Conservation (phyloP, 1,140 invertebrate species). For the Propsilocerus akamusi region DNA sequence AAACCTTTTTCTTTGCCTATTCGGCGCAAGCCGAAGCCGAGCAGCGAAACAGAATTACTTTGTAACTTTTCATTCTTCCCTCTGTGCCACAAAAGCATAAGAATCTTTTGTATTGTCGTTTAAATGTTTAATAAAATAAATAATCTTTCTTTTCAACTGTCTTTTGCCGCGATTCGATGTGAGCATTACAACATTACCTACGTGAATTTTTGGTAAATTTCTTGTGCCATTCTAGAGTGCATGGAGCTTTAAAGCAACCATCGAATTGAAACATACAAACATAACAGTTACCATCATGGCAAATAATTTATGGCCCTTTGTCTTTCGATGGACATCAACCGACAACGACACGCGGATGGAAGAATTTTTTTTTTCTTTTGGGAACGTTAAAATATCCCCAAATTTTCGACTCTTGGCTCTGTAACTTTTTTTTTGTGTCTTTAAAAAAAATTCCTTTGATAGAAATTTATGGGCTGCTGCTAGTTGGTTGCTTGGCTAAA, state of each 20-base stretch:
- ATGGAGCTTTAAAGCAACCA: not conserved
- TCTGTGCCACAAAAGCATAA: not conserved
- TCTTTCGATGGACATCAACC: no score
- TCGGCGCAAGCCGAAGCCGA: no score
- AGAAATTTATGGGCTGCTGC: no score
- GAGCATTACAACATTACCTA: not conserved
- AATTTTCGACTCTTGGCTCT: no score
- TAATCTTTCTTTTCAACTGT: not conserved
- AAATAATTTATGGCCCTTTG: not conserved
- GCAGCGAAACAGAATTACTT: no score
- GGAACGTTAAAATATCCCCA: no score
- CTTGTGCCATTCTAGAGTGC: not conserved
- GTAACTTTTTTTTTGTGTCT: no score
- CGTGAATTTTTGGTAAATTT: not conserved
- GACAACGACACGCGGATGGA: not conserved
- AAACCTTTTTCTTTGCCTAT: no score
- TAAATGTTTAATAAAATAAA: not conserved
- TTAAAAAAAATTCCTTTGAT: no score
- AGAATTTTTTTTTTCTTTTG: no score
- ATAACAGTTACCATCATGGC: not conserved
- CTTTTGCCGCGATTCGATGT: not conserved
- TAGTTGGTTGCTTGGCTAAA: no score
- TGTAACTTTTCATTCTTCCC: no score
- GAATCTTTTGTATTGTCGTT: slow-evolving; percentile 1
- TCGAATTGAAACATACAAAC: not conserved